Evolutionary conservation across 2,113 vertebrate species (phyloP), one percentile per base, ranked within the genome.

Genomic region (Oreochromis niloticus): DNA sequence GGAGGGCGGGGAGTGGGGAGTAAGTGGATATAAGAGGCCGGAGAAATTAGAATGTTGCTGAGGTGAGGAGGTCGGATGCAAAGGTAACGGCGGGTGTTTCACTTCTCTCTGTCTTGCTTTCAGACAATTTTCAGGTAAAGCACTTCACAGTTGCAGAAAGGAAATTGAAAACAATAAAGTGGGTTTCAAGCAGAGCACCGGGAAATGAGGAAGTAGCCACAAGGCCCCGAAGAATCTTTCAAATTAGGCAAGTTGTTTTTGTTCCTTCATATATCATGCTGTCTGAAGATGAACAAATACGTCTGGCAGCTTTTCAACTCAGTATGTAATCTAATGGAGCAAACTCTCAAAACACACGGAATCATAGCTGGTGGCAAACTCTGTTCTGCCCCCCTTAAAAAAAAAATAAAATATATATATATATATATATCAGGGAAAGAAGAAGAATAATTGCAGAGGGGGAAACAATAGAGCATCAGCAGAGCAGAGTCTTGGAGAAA

Each of bases 11-110:
- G 16, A 34, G 57, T 16, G 55, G 61, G 46, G 54, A 43, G 54
- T n/a, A 34, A 83, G 50, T 3, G 27, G 71, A 59, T 52, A 36
- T 89, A 87, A 81, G 79, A 84, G 46, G 56, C 41, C 48, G 39
- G 68, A 90, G 52, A 85, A 90, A 86, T 85, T 86, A 84, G 86
- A 86, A 83, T 75, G 56, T 39, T 46, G 57, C 3, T 6, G 14
- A 27, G 80, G 81, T 84, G 80, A 88, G 36, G 50, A 81, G 91
- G 85, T 90, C 54, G 80, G 68, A 85, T 16, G 43, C 34, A 39
- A 71, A 27, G 36, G n/a, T 16, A 85, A 80, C 36, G 85, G 52
- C 55, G 32, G 63, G 50, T 84, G 59, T 68, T 63, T 10, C 48
- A 39, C 55, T 59, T 87, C 81, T 22, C 12, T 80, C 75, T 66